Percentiles rank a stretch among this genome's conserved stretches.
Evolutionary conservation across 1,140 invertebrate species (phyloP).

Genomic region (Agrilus planipennis): DNA sequence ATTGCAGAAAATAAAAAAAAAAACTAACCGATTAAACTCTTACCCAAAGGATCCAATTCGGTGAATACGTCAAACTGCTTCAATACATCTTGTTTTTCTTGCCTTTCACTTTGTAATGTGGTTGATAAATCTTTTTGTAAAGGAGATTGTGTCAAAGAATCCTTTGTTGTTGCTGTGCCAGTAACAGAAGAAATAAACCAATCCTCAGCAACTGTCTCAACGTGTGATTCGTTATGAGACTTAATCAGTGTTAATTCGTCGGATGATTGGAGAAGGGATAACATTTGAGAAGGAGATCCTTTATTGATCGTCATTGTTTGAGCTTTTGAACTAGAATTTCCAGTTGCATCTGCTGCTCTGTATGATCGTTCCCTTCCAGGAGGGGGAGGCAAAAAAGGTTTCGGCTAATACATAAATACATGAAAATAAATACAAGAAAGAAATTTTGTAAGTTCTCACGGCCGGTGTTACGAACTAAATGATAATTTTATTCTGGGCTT

Average conservation of each 20-base stretch:
- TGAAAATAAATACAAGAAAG: constrained; percentile 9
- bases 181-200: constrained; percentile 25
- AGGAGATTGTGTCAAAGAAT: constrained; percentile 25
- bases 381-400: constrained; percentile 48
- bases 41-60: constrained; percentile 78
- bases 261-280: constrained; percentile 20
- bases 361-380: constrained; percentile 29
- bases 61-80: constrained; percentile 67
- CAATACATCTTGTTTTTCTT: constrained; percentile 30
- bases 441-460: no score
- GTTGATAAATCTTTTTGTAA: constrained; percentile 17
- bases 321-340: constrained; percentile 29
- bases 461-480: no score
- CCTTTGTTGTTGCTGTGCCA: constrained; percentile 17
- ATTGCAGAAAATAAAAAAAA: neutral
- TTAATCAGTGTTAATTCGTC: constrained; percentile 16
- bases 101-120: constrained; percentile 22
- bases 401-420: no score
- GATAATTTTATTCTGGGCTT: no score
- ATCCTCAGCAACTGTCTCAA: constrained; percentile 23
- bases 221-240: constrained; percentile 28
- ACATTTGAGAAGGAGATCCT: constrained; percentile 9
- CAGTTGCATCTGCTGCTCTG: constrained; percentile 26
- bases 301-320: constrained; percentile 20
- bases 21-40: constrained; percentile 9